Conservation (phyloP, 2,113 vertebrate species). For the Aplodontia rufa region DNA sequence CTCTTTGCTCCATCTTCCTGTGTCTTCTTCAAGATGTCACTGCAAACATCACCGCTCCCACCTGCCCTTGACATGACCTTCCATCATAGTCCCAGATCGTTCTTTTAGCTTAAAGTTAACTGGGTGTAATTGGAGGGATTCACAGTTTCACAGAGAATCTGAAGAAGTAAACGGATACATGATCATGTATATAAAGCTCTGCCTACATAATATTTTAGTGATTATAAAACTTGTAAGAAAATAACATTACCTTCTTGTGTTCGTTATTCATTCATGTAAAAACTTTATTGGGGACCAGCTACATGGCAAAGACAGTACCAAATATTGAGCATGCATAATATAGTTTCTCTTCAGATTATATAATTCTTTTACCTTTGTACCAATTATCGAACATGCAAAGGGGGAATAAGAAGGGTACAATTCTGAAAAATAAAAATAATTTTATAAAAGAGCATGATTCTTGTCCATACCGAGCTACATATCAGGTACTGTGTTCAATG, state of each 20-base stretch:
- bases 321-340: not conserved
- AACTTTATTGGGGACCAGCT: not conserved
- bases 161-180: not conserved
- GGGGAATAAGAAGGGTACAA: not conserved
- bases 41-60: not conserved
- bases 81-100: not conserved
- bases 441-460: too few relatives aligned
- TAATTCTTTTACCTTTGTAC: too few relatives aligned
- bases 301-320: not conserved
- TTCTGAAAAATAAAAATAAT: not conserved
- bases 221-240: slow-evolving; percentile 12
- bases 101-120: not conserved
- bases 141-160: not conserved
- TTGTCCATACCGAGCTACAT: fast-evolving
- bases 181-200: not conserved
- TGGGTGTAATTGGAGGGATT: not conserved
- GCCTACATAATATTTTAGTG: not conserved
- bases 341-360: too few relatives aligned
- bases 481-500: not conserved
- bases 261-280: not conserved
- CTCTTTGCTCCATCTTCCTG: not conserved
- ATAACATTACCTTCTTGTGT: not conserved
- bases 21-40: not conserved
- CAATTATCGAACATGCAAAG: not conserved
- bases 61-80: not conserved